Evolutionary conservation across 1,140 invertebrate species (phyloP).

Genomic region (Drosophila pruinosa): DNA sequence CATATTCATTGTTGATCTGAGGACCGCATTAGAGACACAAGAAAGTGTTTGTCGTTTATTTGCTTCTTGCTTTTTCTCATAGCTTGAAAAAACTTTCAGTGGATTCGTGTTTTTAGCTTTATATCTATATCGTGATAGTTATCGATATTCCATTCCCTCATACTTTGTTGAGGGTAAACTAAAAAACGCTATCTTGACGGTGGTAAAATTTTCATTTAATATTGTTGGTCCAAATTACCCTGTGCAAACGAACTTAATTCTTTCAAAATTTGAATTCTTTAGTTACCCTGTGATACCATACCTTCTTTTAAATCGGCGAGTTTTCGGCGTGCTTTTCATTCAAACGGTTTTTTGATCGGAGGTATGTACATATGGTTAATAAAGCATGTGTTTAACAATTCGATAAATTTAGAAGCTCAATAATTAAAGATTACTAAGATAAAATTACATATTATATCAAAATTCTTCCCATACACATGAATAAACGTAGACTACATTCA

Average conservation of each 20-base stretch:
- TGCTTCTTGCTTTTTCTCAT: too few relatives aligned
- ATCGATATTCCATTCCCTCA: too few relatives aligned
- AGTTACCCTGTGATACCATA: slow-evolving; percentile 15
- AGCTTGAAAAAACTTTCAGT: too few relatives aligned
- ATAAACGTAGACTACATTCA: neutral
- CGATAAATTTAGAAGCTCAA: neutral
- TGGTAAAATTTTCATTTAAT: neutral
- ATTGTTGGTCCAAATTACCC: neutral
- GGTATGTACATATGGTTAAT: slow-evolving; percentile 8
- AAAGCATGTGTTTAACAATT: neutral
- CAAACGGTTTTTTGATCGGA: neutral
- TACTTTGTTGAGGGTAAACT: too few relatives aligned
- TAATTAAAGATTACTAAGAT: neutral
- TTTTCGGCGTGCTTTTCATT: slow-evolving; percentile 30
- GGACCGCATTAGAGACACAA: too few relatives aligned
- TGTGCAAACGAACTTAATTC: neutral
- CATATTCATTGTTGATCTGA: too few relatives aligned
- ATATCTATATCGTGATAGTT: too few relatives aligned
- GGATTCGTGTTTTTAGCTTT: too few relatives aligned
- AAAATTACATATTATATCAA: neutral
- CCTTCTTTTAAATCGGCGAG: slow-evolving; percentile 31
- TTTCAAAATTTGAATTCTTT: neutral
- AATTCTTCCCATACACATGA: neutral
- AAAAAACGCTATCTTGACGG: neutral
- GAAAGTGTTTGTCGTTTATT: too few relatives aligned